Base-by-base conservation (phyloP, 2,888 invertebrate genomes). In the Thymelicus acteon region DNA sequence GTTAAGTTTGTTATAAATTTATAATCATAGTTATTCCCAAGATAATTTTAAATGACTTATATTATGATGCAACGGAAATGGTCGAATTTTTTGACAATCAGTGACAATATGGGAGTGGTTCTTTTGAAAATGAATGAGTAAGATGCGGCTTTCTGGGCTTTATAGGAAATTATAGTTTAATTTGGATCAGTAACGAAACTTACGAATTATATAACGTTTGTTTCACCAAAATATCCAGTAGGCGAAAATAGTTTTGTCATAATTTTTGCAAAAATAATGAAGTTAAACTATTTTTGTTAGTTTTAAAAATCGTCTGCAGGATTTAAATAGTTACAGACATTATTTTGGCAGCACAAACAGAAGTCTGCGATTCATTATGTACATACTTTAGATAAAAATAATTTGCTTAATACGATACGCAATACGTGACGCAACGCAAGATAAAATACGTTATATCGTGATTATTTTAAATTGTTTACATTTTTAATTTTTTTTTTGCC, bases 321-420 rank as follows among this genome's bases (percentile, higher is more conserved):
- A 3, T 10, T 44, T 44, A 12, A 10, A 54, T 24, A 12, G 24
- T 54, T 24, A 24, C 8, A 54, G 54, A 54, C 5, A 54, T 44
- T 10, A 24, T 54, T 54, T 19, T 54, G 54, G 54, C 24, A 54
- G 54, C 24, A 8, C 54, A 24, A 54, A 19, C 24, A 12, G 12
- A 54, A 54, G 24, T 54, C 7, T 40, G 40, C 10, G 10, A 44
- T 2, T 44, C 24, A 54, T 54, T 12, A n/a, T 15, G 7, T 54
- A 24, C 8, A 10, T 54, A 12, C 54, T 54, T 12, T 54, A 54
- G 54, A 54, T 54, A 54, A 54, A 44, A 54, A 54, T 54, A 54
- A 24, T 24, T 54, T 54, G 19, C 24, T 24, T 54, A 15, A 24
- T 24, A 54, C 54, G 54, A 24, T 24, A 54, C 24, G 54, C 12